Evolutionary conservation across 1,140 invertebrate species (phyloP), one percentile per base, ranked within the genome.

Genomic region (Penaeus chinensis): DNA sequence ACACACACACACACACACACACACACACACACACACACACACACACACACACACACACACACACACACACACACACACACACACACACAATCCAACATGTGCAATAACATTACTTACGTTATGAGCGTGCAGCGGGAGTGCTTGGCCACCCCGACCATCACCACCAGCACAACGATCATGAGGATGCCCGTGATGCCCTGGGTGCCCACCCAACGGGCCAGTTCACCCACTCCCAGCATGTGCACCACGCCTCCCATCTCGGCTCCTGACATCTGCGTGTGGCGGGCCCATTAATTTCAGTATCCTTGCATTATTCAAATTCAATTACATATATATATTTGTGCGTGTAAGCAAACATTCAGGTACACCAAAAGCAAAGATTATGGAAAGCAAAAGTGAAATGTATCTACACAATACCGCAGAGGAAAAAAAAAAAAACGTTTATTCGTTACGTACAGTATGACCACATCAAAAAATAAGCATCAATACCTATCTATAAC

Each of bases 121-220:
- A 97, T 97, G 77, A 97, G 93, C 32, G 96, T 95, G 92, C 96
- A 96, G 90, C 96, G 94, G 4, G 96, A 97, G 92, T 96, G 96
- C 90, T 96, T 93, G 79, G 95, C 95, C 86, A 97, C 95, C 89
- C 96, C 96, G 91, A 96, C 95, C 84, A 97, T 93, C 87, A 97
- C 93, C 74, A 97, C 94, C 85, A 96, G 94, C 92, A 96, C 96
- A 54, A 97, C 94, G 42, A 96, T 94, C 83, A 97, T 94, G 74
- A 97, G 93, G 69, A 96, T 93, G 86, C 95, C 95, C 86, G 96
- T 93, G 8, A 96, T 93, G 60, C 94, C 95, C 94, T 97, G 95
- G 10, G 96, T 96, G 62, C 95, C 93, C 13, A 96, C 95, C 96
- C 96, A 97, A 91, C 96, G 94, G 85, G 93, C 84, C 27, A 89